Evolutionary conservation across 2,888 invertebrate genomes (phyloP).

Genomic region (Empis stercorea): DNA sequence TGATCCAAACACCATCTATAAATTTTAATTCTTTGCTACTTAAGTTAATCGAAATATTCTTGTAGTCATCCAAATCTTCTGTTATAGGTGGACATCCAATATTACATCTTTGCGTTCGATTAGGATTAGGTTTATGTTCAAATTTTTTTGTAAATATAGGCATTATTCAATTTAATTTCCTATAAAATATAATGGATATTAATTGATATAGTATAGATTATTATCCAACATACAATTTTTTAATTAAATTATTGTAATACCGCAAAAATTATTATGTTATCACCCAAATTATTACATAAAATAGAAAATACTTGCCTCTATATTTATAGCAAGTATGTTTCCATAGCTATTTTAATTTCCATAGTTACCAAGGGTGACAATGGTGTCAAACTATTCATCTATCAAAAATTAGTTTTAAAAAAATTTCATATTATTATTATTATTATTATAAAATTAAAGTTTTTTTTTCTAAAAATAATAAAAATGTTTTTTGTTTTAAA

Average conservation of each 20-base stretch:
- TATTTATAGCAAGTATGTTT: background rate
- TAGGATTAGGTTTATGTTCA: conserved; percentile 29
- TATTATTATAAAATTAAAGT: background rate
- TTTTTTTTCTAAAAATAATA: too few relatives aligned
- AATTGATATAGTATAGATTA: too few relatives aligned
- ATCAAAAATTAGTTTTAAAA: too few relatives aligned
- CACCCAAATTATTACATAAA: too few relatives aligned
- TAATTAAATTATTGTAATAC: background rate
- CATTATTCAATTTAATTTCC: conserved; percentile 17
- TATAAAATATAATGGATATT: too few relatives aligned
- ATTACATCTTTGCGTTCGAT: conserved; percentile 25
- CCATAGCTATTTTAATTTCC: background rate
- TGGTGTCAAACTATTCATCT: background rate
- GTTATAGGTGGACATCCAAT: conserved; percentile 25
- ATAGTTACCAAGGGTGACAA: background rate
- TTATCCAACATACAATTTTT: too few relatives aligned
- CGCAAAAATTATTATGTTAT: background rate
- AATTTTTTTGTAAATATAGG: conserved; percentile 34
- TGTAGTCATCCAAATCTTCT: conserved; percentile 32
- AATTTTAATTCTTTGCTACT: conserved; percentile 32
- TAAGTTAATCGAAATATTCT: conserved; percentile 25
- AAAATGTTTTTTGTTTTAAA: background rate
- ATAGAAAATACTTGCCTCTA: background rate
- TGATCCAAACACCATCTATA: conserved; percentile 33
- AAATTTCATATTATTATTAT: too few relatives aligned